Evolutionary conservation across 2,113 vertebrate species (phyloP), one percentile per base, ranked within the genome.

Genomic region (Rhinopomastus cyanomelas): DNA sequence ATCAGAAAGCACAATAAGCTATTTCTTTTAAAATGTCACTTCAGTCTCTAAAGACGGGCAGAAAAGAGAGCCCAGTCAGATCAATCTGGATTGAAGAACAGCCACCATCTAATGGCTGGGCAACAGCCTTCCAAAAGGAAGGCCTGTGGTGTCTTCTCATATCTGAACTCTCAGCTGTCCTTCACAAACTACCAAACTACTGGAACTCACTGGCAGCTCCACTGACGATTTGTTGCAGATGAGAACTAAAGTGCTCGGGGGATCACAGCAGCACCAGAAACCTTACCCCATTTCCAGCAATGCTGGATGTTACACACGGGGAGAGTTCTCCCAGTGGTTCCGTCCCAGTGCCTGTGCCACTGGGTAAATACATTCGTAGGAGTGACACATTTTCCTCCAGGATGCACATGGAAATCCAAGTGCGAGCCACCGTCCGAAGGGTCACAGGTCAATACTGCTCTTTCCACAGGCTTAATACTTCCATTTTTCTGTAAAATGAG

Each of bases 221-320:
- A 17, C 12, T 36, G 36, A 30, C n/a, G 32, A 46, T 34, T 53
- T 51, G 68, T 5, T 55, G 27, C 53, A 78, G 30, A 27, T 18
- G 23, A 57, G 89, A 88, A 75, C 18, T 20, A 21, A 48, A 86
- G 34, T 10, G 21, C 14, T 37, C 34, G 46, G 48, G 27, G 57
- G 6, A 78, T 48, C 14, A 2, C 48, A 61, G 61, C 44, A 32
- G 12, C 17, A 67, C 44, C 49, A 80, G 46, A 65, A 84, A 49
- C 14, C 5, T 83, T n/a, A 51, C 8, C 27, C n/a, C 25, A 2
- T 44, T 46, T 67, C 26, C 62, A 69, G 62, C 25, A 69, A 36
- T 9, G 4, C 0, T n/a, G 46, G 39, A 61, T 7, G 1, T 16
- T 55, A 32, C 36, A 64, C 27, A 21, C 3, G 3, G 42, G 36